Base-by-base conservation (phyloP, 2,888 invertebrate genomes). In the Lasioglossum marginatum region DNA sequence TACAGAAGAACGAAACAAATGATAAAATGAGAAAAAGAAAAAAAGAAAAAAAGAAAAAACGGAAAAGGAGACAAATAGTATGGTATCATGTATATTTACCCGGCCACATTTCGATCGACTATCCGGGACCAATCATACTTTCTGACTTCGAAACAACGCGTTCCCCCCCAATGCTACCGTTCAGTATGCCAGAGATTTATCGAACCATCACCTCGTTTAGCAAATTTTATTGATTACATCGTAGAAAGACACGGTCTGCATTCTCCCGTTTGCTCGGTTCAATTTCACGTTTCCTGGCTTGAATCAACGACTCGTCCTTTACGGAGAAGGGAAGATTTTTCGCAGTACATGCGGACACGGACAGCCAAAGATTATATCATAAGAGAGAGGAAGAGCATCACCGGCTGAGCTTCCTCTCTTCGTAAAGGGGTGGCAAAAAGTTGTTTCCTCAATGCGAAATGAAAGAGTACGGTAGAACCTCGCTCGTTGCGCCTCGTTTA, bases 91-190 rank as follows among this genome's bases (percentile, higher is more conserved):
- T 86, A 86, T 83, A 90, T 85, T 89, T 89, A 91, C 92, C 93
- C 92, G 92, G 93, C 92, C 92, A 89, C 88, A 90, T 85, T 92
- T 91, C 87, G 91, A 93, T 88, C 91, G 88, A 90, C 90, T 88
- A 92, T 91, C 93, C 93, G 94, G 94, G 93, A 94, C 94, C 94
- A 94, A 94, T 92, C 89, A 92, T 91, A 91, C 88, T 88, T 93
- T 91, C 89, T 86, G 89, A 82, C 83, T 75, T 79, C 60, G 81
- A 88, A 82, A 88, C 31, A 87, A 82, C 85, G 87, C 90, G 87
- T 91, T 88, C 89, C 85, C 85, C 57, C n/a, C 57, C 12, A 12
- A 82, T 87, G 87, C 87, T 83, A 85, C 88, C 79, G 82, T 84
- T 88, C 87, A 85, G 83, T 88, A 82, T 85, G 84, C 86, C 86